Evolutionary conservation across 2,888 invertebrate species (phyloP), one percentile per base, ranked within the genome.

Genomic region (Dynastes tityus): DNA sequence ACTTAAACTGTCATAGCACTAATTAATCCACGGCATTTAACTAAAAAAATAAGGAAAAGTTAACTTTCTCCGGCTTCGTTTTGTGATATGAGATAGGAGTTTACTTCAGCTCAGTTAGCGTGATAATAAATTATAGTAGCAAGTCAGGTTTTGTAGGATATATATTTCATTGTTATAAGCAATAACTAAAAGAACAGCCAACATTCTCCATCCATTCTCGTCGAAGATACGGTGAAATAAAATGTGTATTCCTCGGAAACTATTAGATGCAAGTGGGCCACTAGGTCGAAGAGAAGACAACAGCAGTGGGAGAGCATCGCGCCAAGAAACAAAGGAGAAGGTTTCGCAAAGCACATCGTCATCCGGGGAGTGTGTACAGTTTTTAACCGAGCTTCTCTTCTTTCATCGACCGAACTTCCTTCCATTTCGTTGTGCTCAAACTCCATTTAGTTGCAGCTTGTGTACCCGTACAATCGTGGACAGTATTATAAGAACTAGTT

Each of bases 211-310:
- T 27, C 9, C 27, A 11, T 63, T 63, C n/a, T 63, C 29, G 32
- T 32, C 29, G 11, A 63, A 63, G 27, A 58, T 16, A 58, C 55
- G 22, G 5, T 5, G 16, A 58, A 58, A 58, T 58, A 58, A 58
- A 58, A 58, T 9, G 63, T 49, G 67, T 45, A 67, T 67, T 67
- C 67, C 49, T 11, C 49, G 67, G 67, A 67, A 67, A 67, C 45
- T 67, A 67, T 67, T 67, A 67, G 67, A 67, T 49, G 45, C 49
- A 67, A 67, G 67, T 67, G 22, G 65, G 67, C 67, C 67, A 67
- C 45, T 67, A 22, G 67, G 67, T 67, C 67, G 32, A 22, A 63
- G 6, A 63, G 32, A 58, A 58, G 37, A 40, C 16, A 32, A 49
- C 45, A 67, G 49, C 67, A 6, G 27, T 49, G 49, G 45, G 65